These are phyloP conservation scores for Osmoderma eremita DNA, from an alignment of 2,888 invertebrate genomes.

Conservation along the genomic window DNA sequence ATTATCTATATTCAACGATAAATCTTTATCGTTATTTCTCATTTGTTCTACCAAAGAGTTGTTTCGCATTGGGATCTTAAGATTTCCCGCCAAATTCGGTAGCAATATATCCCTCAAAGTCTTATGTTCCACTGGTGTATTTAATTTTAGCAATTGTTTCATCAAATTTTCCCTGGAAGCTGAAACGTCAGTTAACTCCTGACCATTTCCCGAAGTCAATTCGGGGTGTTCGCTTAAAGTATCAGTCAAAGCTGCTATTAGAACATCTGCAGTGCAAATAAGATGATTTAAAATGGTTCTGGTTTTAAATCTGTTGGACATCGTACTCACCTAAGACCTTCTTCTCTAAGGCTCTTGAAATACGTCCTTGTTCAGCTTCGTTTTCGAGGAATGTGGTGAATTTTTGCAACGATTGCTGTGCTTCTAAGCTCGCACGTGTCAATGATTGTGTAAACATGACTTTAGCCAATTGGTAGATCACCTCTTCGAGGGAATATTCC, in stretches of 20 bases:
- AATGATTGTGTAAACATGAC: constrained; percentile 83
- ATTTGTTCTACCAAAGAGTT: constrained; percentile 5
- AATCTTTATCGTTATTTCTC: constrained; percentile 1
- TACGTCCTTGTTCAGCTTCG: constrained; percentile 78
- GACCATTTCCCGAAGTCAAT: constrained; percentile 56
- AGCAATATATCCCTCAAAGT: constrained; percentile 64
- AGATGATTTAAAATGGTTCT: constrained; percentile 28
- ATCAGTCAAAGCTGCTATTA: constrained; percentile 78
- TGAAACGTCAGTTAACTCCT: constrained; percentile 53
- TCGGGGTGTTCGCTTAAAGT: constrained; percentile 79
- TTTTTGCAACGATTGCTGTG: constrained; percentile 78
- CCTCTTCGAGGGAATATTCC: constrained; percentile 80
- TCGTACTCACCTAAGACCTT: constrained; percentile 76
- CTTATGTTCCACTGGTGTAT: constrained; percentile 63
- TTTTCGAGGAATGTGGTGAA: constrained; percentile 79
- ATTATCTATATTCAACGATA: constrained; percentile 19
- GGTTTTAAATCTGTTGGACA: too few species aligned
- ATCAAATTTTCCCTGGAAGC: constrained; percentile 60
- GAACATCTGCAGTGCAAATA: constrained; percentile 76
- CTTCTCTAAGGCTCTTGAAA: constrained; percentile 79
- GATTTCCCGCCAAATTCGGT: constrained; percentile 52
- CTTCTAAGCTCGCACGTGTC: constrained; percentile 74
- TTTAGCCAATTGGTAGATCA: constrained; percentile 83
- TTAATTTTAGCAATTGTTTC: constrained; percentile 67
- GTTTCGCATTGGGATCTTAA: not conserved